Conservation (phyloP, 37 sponge, comb jelly and placozoan species). For the Dysidea cf. avara region DNA sequence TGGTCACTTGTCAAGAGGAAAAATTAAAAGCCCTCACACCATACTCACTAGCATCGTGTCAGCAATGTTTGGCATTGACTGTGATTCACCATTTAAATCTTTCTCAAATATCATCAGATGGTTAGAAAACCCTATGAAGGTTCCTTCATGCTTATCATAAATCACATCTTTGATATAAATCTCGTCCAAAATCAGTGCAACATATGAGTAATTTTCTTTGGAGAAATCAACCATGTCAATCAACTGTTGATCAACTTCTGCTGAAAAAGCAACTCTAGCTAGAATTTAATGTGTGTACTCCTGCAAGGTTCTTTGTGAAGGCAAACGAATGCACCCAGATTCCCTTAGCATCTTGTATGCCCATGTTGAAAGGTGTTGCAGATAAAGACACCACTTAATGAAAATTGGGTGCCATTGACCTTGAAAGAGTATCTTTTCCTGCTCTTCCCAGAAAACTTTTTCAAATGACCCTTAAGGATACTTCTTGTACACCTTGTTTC, state of each 20-base stretch:
- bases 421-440: neutral
- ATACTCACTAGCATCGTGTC: neutral
- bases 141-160: conserved; percentile 7
- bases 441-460: too few relatives aligned
- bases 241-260: neutral
- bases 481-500: too few relatives aligned
- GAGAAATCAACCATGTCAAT: neutral
- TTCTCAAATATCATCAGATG: conserved; percentile 1
- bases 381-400: conserved; percentile 20
- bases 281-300: neutral
- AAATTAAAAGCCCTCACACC: neutral
- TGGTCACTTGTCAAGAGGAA: neutral
- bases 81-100: neutral
- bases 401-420: conserved; percentile 13
- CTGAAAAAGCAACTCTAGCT: neutral
- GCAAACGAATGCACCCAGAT: conserved; percentile 2
- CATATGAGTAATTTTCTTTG: conserved; percentile 1
- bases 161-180: conserved; percentile 10
- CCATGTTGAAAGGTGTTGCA: conserved; percentile 3
- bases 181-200: conserved; percentile 4
- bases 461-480: too few relatives aligned
- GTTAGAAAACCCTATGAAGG: neutral
- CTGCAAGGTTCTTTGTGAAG: conserved; percentile 8
- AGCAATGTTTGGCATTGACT: neutral
- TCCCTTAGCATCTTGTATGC: conserved; percentile 6